These are phyloP conservation scores for Salvelinus alpinus DNA, from an alignment of 2,113 vertebrate genomes.

Conservation along the genomic window DNA sequence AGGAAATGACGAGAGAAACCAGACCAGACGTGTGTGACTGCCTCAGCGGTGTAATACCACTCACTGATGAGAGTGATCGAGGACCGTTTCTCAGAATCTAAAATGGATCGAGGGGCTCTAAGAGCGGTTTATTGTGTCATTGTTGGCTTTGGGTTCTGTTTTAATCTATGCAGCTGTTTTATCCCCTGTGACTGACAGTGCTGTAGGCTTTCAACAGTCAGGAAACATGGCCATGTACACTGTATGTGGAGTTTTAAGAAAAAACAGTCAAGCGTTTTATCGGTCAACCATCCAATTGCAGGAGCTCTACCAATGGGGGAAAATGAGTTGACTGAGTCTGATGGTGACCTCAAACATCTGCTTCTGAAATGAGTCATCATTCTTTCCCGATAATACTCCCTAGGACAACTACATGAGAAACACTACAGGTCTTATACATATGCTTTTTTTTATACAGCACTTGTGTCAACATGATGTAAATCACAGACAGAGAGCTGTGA, in stretches of 20 bases:
- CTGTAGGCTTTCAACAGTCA: neutral
- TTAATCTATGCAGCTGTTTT: neutral
- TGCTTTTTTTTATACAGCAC: slow-evolving; percentile 45
- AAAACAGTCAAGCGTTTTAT: too few relatives aligned
- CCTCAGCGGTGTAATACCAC: neutral
- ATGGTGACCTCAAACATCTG: slow-evolving; percentile 61
- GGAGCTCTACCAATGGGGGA: too few relatives aligned
- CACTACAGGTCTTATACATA: slow-evolving; percentile 47
- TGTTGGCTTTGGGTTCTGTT: neutral
- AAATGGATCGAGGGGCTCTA: neutral
- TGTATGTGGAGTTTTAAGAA: neutral
- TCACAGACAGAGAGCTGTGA: slow-evolving; percentile 54
- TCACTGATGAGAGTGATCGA: slow-evolving; percentile 16
- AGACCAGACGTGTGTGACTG: slow-evolving; percentile 26
- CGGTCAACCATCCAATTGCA: too few relatives aligned
- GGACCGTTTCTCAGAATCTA: slow-evolving; percentile 11
- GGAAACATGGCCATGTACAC: neutral
- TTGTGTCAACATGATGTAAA: slow-evolving; percentile 58
- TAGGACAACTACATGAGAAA: slow-evolving; percentile 50
- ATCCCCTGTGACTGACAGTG: neutral
- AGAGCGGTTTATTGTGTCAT: neutral
- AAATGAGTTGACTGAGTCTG: too few relatives aligned
- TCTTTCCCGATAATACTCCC: neutral
- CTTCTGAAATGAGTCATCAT: slow-evolving; percentile 59
- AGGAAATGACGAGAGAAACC: slow-evolving; percentile 44